Evolutionary conservation across 2,888 invertebrate genomes (phyloP).

Genomic region (Stenurella melanura): DNA sequence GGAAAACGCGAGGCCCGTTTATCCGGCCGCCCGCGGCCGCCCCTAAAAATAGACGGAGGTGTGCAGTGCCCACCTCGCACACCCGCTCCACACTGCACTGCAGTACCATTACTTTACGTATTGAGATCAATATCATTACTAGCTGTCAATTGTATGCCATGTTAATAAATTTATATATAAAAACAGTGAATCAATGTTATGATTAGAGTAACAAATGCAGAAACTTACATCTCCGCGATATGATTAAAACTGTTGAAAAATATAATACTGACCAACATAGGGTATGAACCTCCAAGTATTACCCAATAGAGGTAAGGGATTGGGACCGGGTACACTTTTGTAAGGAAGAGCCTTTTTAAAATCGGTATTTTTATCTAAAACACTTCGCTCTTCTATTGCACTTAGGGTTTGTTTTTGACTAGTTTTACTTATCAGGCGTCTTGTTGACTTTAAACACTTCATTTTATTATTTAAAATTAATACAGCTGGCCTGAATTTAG

Average conservation of each 20-base stretch:
- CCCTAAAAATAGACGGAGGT: too few relatives aligned
- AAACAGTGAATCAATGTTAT: too few relatives aligned
- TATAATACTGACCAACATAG: slow-evolving; percentile 75
- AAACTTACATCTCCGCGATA: too few relatives aligned
- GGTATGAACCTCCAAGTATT: slow-evolving; percentile 80
- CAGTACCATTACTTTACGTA: neutral
- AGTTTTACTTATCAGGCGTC: slow-evolving; percentile 20
- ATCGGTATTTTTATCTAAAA: slow-evolving; percentile 27
- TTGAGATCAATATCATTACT: neutral
- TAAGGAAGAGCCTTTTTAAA: slow-evolving; percentile 70
- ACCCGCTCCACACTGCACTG: too few relatives aligned
- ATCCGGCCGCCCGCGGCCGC: too few relatives aligned
- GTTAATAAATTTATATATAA: neutral
- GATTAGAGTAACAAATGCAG: too few relatives aligned
- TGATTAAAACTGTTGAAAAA: too few relatives aligned
- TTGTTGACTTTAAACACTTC: slow-evolving; percentile 18
- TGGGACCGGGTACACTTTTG: slow-evolving; percentile 78
- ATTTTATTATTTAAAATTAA: slow-evolving; percentile 9
- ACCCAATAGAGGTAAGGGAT: slow-evolving; percentile 77
- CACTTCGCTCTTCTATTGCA: slow-evolving; percentile 1
- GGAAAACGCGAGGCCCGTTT: too few relatives aligned
- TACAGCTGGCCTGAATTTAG: neutral
- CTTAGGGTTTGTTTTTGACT: neutral
- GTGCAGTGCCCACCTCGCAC: too few relatives aligned
- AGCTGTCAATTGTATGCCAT: neutral